These are phyloP conservation scores for Callospermophilus lateralis DNA, from an alignment of 2,113 vertebrate species.

Conservation along the genomic window DNA sequence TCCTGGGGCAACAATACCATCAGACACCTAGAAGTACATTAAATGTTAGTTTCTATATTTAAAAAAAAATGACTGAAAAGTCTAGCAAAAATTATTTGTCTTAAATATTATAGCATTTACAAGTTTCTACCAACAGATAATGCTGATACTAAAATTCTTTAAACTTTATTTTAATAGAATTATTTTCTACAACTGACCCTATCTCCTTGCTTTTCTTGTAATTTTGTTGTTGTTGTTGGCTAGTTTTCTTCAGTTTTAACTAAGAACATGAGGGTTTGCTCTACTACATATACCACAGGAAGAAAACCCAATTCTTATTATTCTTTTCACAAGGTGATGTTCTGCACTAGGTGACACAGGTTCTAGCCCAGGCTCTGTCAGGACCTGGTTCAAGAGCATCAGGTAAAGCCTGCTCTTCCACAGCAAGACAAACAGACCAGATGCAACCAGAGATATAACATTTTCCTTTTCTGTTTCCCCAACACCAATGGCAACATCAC, in stretches of 20 bases:
- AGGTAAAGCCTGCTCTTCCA: not conserved
- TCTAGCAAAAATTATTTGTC: not conserved
- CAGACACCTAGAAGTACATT: conserved; percentile 92
- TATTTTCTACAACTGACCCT: not conserved
- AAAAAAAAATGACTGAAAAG: not conserved
- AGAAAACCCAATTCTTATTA: not conserved
- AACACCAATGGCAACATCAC: fast-evolving
- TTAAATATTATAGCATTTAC: not conserved
- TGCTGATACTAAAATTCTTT: not conserved
- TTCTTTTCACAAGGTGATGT: not conserved
- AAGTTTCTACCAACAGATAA: not conserved
- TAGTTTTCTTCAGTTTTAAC: conserved; percentile 20
- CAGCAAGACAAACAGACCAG: not conserved
- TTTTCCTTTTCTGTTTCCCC: not conserved
- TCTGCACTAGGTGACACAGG: not conserved
- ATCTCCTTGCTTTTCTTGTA: not conserved
- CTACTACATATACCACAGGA: not conserved
- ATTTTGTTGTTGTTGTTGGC: not conserved
- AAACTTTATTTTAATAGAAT: not conserved
- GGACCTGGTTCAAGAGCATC: not conserved
- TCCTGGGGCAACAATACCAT: conserved; percentile 97
- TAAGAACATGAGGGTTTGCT: not conserved
- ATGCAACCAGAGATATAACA: not conserved
- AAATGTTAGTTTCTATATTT: not conserved
- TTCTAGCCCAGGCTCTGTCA: not conserved